These are phyloP conservation scores for Ips nitidus DNA, from an alignment of 1,140 invertebrate genomes.

Conservation along the genomic window DNA sequence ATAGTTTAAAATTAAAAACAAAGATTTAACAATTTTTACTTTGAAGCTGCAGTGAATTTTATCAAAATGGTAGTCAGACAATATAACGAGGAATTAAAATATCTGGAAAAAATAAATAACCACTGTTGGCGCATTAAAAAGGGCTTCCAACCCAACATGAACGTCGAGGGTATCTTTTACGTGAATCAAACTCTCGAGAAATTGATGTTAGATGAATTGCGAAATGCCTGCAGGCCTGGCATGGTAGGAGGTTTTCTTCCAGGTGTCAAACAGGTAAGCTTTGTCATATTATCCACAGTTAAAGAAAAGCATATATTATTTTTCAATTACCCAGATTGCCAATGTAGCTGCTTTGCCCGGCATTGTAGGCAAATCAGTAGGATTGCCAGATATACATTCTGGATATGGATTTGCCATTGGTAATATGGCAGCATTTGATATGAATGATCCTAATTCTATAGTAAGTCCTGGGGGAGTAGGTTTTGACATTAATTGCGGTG, in stretches of 20 bases:
- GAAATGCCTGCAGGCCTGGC: conserved; percentile 85
- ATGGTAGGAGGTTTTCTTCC: conserved; percentile 95
- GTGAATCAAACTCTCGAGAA: conserved; percentile 92
- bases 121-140: conserved; percentile 95
- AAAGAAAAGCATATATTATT: background rate
- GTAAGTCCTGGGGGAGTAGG: conserved; percentile 80
- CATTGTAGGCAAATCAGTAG: conserved; percentile 88
- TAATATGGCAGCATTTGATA: conserved; percentile 99
- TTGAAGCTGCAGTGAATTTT: too few species aligned
- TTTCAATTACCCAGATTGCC: conserved; percentile 65
- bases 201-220: conserved; percentile 97
- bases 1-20: too few species aligned
- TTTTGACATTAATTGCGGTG: conserved; percentile 41
- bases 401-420: conserved; percentile 99
- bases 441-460: conserved; percentile 87
- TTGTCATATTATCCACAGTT: background rate
- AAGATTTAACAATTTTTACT: too few species aligned
- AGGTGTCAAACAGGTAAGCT: conserved; percentile 85
- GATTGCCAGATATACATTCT: conserved; percentile 97
- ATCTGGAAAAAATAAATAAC: conserved; percentile 85
- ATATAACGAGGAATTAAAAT: conserved; percentile 93
- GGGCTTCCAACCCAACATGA: conserved; percentile 99
- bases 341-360: conserved; percentile 99
- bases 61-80: conserved; percentile 81
- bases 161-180: conserved; percentile 98